Evolutionary conservation across 1,140 invertebrate species (phyloP).

Genomic region (Ceratosolen fusciceps): DNA sequence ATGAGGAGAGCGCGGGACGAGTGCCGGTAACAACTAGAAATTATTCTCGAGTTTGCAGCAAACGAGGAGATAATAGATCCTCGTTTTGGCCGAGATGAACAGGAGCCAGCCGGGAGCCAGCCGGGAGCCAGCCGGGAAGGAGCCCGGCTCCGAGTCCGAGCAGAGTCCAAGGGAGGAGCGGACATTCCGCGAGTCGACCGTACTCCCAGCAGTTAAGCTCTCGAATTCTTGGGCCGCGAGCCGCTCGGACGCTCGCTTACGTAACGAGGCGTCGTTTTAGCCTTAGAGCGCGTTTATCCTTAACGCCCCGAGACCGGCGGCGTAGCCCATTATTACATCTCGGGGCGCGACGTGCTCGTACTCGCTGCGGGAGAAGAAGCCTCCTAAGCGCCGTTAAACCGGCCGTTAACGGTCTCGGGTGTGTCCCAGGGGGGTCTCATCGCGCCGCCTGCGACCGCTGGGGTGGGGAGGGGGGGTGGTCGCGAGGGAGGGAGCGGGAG

Average conservation of each 20-base stretch:
- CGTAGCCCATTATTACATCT: conserved; percentile 41
- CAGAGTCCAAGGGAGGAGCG: background rate
- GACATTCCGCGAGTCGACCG: conserved; percentile 7
- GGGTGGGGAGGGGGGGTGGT: background rate
- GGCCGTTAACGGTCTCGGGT: too few relatives aligned
- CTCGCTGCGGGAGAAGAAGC: background rate
- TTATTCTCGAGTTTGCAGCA: background rate
- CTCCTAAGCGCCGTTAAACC: too few relatives aligned
- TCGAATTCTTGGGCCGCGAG: conserved; percentile 19
- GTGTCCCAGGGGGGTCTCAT: too few relatives aligned
- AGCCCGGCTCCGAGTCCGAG: background rate
- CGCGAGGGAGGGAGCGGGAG: background rate
- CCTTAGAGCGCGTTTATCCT: background rate
- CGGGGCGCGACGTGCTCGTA: too few relatives aligned
- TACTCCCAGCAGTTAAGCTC: background rate
- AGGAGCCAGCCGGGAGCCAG: background rate
- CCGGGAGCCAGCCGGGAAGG: background rate
- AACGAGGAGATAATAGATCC: conserved; percentile 5
- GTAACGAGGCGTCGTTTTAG: conserved; percentile 32
- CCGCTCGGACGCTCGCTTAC: conserved; percentile 4
- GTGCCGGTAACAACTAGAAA: background rate
- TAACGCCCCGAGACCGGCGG: background rate
- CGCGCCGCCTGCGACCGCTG: too few relatives aligned
- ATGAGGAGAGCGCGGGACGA: background rate
- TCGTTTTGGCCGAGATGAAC: background rate